Conservation (phyloP, 2,797 vertebrate genomes). For the Eutrigla gurnardus region DNA sequence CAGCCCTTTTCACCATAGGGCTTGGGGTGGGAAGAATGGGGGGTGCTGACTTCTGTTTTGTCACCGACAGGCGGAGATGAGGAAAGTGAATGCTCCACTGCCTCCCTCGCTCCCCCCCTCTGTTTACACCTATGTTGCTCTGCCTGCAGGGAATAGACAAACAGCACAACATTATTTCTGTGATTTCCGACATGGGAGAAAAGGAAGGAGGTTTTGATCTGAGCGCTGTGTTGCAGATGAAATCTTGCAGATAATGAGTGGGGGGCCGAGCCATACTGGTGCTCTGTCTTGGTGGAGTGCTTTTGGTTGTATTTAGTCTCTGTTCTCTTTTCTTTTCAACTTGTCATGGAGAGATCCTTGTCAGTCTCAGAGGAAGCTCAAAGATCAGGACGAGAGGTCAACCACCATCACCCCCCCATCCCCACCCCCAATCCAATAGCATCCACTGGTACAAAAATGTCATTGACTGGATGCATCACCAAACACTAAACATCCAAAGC, state of each 20-base stretch:
- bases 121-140: slow-evolving; percentile 17
- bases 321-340: slow-evolving; percentile 12
- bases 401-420: background rate
- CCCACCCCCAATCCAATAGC: no score
- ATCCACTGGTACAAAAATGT: background rate
- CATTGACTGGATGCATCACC: background rate
- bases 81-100: slow-evolving; percentile 30
- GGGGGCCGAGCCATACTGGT: slow-evolving; percentile 9
- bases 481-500: background rate
- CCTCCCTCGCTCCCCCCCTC: background rate
- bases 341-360: slow-evolving; percentile 1
- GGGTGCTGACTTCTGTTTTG: slow-evolving; percentile 53
- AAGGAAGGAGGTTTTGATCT: background rate
- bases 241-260: slow-evolving; percentile 40
- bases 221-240: slow-evolving; percentile 13
- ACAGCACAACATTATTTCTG: slow-evolving; percentile 47
- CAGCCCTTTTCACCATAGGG: slow-evolving; percentile 45
- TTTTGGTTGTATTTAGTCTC: slow-evolving; percentile 19
- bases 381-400: slow-evolving; percentile 9
- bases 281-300: background rate
- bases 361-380: slow-evolving; percentile 16
- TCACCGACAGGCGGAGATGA: slow-evolving; percentile 36
- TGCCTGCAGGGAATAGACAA: slow-evolving; percentile 40
- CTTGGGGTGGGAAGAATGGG: slow-evolving; percentile 15
- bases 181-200: slow-evolving; percentile 40